A percentile compares a stretch with the other conserved stretches of the same genome.
phyloP scores from a whole-genome alignment of 2,113 vertebrate species.

The Entelurus aequoreus region DNA sequence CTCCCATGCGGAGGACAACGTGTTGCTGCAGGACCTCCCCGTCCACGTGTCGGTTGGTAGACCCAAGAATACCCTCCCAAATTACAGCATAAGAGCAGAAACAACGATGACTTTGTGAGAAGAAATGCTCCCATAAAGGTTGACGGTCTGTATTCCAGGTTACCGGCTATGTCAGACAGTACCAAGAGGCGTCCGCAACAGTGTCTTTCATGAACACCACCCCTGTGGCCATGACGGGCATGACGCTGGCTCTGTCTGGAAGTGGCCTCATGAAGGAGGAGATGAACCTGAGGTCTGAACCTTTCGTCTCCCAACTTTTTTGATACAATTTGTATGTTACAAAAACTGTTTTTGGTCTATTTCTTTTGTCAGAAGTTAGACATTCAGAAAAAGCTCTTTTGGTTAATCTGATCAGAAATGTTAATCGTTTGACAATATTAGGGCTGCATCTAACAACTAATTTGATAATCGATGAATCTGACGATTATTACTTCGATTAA shows the following conservation, averaged over 20 bases:
- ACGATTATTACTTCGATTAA: no score
- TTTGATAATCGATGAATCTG: no score
- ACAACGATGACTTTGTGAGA: no score
- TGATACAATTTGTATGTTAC: no score
- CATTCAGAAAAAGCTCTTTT: no score
- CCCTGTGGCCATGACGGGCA: constrained; percentile 52
- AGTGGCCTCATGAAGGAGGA: constrained; percentile 63
- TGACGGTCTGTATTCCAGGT: constrained; percentile 31
- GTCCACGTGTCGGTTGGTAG: constrained; percentile 39
- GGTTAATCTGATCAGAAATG: no score
- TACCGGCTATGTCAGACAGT: neutral
- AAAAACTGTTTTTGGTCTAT: no score
- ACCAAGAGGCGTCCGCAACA: constrained; percentile 27
- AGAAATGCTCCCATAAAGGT: neutral
- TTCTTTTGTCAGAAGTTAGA: no score
- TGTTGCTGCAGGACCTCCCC: constrained; percentile 62
- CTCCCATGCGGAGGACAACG: constrained; percentile 67
- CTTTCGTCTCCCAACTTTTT: neutral
- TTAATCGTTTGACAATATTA: no score
- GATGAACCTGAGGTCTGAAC: neutral
- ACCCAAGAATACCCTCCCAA: no score
- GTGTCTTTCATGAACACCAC: constrained; percentile 72
- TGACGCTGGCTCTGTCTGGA: constrained; percentile 66
- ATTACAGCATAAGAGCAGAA: no score
- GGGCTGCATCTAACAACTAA: no score